Evolutionary conservation across 2,888 invertebrate species (phyloP).

Genomic region (Camponotus fellah): DNA sequence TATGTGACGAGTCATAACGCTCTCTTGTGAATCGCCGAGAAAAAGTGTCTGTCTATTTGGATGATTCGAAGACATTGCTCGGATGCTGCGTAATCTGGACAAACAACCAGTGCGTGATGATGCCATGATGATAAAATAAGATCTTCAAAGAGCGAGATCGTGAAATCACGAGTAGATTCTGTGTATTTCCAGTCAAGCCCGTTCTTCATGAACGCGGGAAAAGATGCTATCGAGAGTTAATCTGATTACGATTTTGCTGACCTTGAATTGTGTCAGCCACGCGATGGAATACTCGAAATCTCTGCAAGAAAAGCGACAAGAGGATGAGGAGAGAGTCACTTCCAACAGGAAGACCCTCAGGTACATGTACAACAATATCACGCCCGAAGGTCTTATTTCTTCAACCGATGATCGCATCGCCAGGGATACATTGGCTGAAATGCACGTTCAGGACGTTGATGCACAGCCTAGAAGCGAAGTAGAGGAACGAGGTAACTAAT

Average conservation of each 20-base stretch:
- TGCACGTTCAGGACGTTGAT: constrained; percentile 7
- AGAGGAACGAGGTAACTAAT: constrained; percentile 57
- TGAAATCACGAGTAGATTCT: constrained; percentile 12
- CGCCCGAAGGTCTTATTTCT: constrained; percentile 7
- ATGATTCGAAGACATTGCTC: constrained; percentile 39
- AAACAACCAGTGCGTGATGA: constrained; percentile 18
- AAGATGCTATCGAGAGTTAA: constrained; percentile 76
- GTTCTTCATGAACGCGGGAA: constrained; percentile 51
- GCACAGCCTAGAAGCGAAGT: constrained; percentile 44
- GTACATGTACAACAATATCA: constrained; percentile 45
- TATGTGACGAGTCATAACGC: not conserved
- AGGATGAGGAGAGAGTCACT: constrained; percentile 21
- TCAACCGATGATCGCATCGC: not conserved
- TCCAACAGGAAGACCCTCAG: constrained; percentile 54
- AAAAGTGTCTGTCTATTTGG: constrained; percentile 16
- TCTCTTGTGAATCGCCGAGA: not conserved
- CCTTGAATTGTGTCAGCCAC: constrained; percentile 63
- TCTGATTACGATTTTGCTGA: constrained; percentile 78
- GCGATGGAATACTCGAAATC: constrained; percentile 49
- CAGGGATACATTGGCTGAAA: constrained; percentile 21
- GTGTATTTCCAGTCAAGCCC: constrained; percentile 18
- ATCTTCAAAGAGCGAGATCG: constrained; percentile 27
- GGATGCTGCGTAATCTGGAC: constrained; percentile 25
- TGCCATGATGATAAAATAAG: constrained; percentile 54
- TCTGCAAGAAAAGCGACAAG: constrained; percentile 21